Evolutionary conservation across 2,888 invertebrate genomes (phyloP).

Genomic region (Cephus sareptanus): DNA sequence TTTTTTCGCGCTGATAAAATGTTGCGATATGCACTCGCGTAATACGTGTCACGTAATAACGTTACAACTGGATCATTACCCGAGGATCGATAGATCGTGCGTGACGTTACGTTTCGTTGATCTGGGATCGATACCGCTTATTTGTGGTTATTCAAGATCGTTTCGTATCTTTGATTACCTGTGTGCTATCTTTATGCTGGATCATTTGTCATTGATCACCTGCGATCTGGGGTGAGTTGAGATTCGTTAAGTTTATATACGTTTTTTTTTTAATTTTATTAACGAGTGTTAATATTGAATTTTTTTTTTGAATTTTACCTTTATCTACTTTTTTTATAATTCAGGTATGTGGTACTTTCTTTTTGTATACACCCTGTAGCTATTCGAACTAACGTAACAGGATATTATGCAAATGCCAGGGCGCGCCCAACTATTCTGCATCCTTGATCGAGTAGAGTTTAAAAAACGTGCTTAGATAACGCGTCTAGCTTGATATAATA

Average conservation of each 20-base stretch:
- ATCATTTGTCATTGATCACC: background rate
- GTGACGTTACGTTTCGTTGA: background rate
- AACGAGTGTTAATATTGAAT: background rate
- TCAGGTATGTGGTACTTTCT: background rate
- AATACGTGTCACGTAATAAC: background rate
- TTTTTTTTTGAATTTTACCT: background rate
- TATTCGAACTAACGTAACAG: slow-evolving; percentile 12
- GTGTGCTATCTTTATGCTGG: background rate
- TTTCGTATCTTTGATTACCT: background rate
- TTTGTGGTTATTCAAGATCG: background rate
- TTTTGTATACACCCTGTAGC: background rate
- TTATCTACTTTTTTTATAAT: background rate
- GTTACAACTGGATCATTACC: background rate
- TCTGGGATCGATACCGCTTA: background rate
- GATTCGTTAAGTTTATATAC: background rate
- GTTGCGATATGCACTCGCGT: background rate
- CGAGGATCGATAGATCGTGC: background rate
- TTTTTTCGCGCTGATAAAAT: background rate
- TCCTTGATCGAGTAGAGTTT: background rate
- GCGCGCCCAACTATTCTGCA: slow-evolving; percentile 15
- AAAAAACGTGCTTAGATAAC: background rate
- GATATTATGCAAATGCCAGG: slow-evolving; percentile 22
- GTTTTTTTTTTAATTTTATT: background rate
- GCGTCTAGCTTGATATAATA: background rate
- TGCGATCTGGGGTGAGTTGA: background rate